phyloP scores from a whole-genome alignment of 2,113 vertebrate species.

The Coracopsis vasa region DNA sequence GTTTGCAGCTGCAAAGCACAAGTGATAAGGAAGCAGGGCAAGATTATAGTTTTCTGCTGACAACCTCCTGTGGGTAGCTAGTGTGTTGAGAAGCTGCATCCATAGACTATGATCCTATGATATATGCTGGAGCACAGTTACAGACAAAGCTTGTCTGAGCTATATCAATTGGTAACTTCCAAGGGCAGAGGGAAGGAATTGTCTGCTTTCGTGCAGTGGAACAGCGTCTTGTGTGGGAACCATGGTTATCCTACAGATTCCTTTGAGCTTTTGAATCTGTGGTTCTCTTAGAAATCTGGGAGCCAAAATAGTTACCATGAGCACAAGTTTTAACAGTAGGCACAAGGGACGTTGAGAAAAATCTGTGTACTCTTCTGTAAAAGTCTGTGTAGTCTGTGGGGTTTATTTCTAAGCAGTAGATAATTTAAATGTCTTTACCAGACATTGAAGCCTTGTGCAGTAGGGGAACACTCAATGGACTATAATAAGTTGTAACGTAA shows the following conservation, averaged over 20 bases:
- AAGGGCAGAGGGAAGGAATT: not conserved
- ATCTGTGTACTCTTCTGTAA: not conserved
- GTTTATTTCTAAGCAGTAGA: not conserved
- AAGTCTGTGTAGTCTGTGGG: not conserved
- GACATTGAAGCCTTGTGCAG: not conserved
- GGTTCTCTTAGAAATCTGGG: not conserved
- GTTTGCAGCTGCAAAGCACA: not conserved
- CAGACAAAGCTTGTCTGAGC: not conserved
- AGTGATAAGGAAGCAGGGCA: not conserved
- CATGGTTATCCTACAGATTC: not conserved
- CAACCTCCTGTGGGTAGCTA: not conserved
- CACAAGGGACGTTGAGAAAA: not conserved
- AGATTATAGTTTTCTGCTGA: not conserved
- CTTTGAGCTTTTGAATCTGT: not conserved
- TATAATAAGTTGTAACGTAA: not conserved
- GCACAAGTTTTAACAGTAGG: not conserved
- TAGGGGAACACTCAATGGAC: not conserved
- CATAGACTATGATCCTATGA: fast-evolving
- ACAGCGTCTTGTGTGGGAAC: not conserved
- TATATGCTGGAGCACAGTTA: not conserved
- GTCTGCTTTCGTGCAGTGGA: not conserved
- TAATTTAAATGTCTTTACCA: not conserved
- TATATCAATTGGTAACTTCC: not conserved
- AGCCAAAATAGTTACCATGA: not conserved
- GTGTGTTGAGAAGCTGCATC: not conserved